Evolutionary conservation across 92 coral and sea anemone genomes (phyloP).

Genomic region (Chrysogorgia sp.): DNA sequence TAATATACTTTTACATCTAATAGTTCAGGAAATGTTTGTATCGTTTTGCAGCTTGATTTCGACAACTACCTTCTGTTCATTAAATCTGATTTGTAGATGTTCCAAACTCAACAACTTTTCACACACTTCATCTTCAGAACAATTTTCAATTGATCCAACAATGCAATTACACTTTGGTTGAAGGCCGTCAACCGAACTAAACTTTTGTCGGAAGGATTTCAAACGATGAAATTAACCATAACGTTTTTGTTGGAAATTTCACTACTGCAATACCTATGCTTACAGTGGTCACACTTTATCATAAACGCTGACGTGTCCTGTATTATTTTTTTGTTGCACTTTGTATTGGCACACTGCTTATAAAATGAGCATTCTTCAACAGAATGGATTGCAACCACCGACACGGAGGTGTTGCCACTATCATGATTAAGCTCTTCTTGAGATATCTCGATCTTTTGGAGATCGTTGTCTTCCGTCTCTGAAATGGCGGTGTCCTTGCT

Average conservation of each 20-base stretch:
- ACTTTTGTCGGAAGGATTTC: background rate
- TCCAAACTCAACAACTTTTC: background rate
- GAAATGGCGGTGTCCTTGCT: conserved; percentile 38
- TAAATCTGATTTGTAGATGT: background rate
- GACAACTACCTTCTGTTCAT: background rate
- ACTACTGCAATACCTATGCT: no score
- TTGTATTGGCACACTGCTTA: conserved; percentile 44
- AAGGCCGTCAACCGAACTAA: no score
- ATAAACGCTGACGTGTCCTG: conserved; percentile 36
- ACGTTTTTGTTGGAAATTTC: no score
- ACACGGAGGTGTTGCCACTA: background rate
- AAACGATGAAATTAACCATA: background rate
- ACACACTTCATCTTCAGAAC: no score
- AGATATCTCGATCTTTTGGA: background rate
- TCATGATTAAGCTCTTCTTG: conserved; percentile 7
- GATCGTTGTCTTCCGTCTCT: background rate
- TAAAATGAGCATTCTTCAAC: conserved; percentile 18
- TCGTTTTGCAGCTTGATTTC: background rate
- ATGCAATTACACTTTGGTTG: no score
- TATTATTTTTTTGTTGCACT: conserved; percentile 41
- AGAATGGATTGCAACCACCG: conserved; percentile 25
- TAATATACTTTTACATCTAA: no score
- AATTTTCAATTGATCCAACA: no score
- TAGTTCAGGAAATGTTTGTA: background rate
- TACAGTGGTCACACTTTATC: conserved; percentile 34